Evolutionary conservation across 2,888 invertebrate genomes (phyloP), one percentile per base, ranked within the genome.

Genomic region (Parnassius apollo): DNA sequence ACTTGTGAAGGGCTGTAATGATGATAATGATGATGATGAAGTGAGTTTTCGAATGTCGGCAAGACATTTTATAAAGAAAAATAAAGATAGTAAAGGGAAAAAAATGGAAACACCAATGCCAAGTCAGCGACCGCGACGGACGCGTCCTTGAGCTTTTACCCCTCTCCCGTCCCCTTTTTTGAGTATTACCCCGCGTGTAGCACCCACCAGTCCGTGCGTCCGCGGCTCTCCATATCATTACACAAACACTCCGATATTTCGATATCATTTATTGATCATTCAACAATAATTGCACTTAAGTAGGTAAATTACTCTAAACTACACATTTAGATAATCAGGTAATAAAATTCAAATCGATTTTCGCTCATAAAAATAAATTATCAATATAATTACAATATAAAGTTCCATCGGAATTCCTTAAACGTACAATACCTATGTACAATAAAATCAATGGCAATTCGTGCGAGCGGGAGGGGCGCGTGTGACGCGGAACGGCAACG

Each of bases 251-350:
- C 45, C 56, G 48, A 66, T 65, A 42, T 68, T 75, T 75, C 61
- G 71, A 75, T 70, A 70, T 73, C 69, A 71, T 82, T 85, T 82
- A 83, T 85, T 85, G 75, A 80, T 80, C 83, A 82, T 82, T 80
- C 82, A 86, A 88, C 82, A 86, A 86, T 81, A 80, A 83, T 85
- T 86, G 83, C 86, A 85, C 85, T 82, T 83, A 81, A 71, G 67
- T 73, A 77, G 70, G 75, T 79, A 76, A 77, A 79, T 80, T 82
- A 78, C 72, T 77, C 81, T 85, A 80, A 75, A 77, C 83, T 85
- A 86, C 81, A 84, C 84, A 85, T 85, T 83, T 84, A 86, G 79
- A 79, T 84, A 85, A 88, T 85, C 83, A 80, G 80, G 82, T 77
- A 78, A 75, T 82, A 81, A 86, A 84, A 86, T 81, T 82, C 77